These are phyloP conservation scores for Burhinus bistriatus DNA, from an alignment of 2,113 vertebrate genomes.

Conservation along the genomic window DNA sequence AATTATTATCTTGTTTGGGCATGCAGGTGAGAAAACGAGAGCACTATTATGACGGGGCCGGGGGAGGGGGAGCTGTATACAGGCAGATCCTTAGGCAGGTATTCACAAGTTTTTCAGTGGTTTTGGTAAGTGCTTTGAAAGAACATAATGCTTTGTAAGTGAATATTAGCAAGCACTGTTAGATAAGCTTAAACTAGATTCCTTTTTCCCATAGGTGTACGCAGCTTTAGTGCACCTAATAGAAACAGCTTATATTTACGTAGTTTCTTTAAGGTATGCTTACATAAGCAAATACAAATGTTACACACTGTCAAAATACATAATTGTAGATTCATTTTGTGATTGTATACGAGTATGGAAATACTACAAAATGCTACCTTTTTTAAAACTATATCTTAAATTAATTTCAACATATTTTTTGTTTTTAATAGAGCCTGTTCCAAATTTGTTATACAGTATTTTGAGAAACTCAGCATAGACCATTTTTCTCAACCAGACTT, in stretches of 20 bases:
- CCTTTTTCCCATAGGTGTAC: not conserved
- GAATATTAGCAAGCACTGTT: not conserved
- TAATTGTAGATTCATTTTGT: not conserved
- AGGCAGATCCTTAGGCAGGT: not conserved
- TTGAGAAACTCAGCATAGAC: not conserved
- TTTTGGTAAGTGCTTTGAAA: not conserved
- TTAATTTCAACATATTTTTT: not conserved
- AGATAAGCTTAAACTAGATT: not conserved
- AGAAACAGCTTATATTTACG: not conserved
- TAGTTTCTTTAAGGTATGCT: not conserved
- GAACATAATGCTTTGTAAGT: not conserved
- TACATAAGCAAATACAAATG: not conserved
- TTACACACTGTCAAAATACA: not conserved
- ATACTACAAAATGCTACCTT: not conserved
- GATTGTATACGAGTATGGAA: not conserved
- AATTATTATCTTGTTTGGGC: not conserved
- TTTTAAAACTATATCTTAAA: not conserved
- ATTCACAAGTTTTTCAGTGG: not conserved
- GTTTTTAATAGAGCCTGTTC: not conserved
- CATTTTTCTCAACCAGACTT: not conserved
- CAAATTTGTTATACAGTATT: not conserved
- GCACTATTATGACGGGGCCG: accelerated
- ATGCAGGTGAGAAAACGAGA: not conserved
- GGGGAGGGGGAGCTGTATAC: not conserved
- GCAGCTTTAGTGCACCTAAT: not conserved